These are phyloP conservation scores for Ophion costatus DNA, from an alignment of 2,888 invertebrate species.

Conservation along the genomic window DNA sequence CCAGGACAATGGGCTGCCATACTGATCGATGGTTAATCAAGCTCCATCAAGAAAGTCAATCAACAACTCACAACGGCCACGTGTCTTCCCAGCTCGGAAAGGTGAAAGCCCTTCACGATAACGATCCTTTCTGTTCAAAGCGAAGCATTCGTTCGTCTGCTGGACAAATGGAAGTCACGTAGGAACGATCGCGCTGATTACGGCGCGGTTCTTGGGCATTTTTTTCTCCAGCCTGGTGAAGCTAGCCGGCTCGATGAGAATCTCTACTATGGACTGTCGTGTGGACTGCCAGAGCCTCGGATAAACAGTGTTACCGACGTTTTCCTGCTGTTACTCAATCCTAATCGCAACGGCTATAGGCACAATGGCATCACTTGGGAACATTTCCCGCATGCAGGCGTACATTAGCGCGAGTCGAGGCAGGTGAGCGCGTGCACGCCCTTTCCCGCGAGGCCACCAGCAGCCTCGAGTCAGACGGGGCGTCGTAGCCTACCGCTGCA, in stretches of 20 bases:
- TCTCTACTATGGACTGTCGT: constrained; percentile 40
- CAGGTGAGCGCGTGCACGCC: constrained; percentile 65
- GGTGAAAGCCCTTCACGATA: too few species aligned
- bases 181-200: constrained; percentile 49
- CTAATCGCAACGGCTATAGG: constrained; percentile 66
- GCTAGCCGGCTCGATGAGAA: constrained; percentile 28
- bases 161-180: not conserved
- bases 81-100: too few species aligned
- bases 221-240: not conserved
- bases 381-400: constrained; percentile 77
- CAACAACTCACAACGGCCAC: too few species aligned
- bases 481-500: constrained; percentile 21
- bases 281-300: constrained; percentile 28
- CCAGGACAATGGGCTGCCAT: too few species aligned
- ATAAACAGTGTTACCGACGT: constrained; percentile 51
- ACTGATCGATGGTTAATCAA: too few species aligned
- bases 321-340: constrained; percentile 74
- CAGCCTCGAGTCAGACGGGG: constrained; percentile 3
- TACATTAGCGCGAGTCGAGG: constrained; percentile 58
- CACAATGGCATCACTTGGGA: constrained; percentile 81
- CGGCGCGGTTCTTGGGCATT: constrained; percentile 30
- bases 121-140: too few species aligned
- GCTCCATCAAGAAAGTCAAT: too few species aligned
- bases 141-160: too few species aligned
- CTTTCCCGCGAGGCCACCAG: constrained; percentile 59